Evolutionary conservation across 2,797 vertebrate species (phyloP).

Genomic region (Megaceryle alcyon): DNA sequence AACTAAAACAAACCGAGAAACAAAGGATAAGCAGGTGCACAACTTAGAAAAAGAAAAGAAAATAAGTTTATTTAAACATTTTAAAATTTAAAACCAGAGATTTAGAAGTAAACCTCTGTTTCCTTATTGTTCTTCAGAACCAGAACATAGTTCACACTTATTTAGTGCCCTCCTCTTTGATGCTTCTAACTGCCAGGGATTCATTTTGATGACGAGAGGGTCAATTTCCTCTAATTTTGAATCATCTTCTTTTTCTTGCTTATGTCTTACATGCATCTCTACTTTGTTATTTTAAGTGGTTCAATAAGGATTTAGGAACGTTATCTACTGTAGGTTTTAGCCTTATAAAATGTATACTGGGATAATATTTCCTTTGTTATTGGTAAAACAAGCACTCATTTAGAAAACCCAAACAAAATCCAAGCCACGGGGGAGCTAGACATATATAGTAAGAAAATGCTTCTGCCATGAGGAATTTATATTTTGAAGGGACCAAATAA

Average conservation of each 20-base stretch:
- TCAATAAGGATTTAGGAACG: not conserved
- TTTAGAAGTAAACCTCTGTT: not conserved
- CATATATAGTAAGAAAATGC: not conserved
- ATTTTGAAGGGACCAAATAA: conserved; percentile 1
- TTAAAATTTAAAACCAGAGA: not conserved
- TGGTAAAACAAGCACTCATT: not conserved
- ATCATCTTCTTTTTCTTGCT: not conserved
- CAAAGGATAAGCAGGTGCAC: not conserved
- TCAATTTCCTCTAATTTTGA: not conserved
- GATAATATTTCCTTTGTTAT: not conserved
- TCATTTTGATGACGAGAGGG: not conserved
- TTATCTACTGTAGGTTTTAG: not conserved
- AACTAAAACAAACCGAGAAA: not conserved
- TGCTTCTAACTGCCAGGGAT: not conserved
- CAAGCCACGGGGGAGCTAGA: not conserved
- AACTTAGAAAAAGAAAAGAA: not conserved
- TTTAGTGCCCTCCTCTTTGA: not conserved
- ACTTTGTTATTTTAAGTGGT: not conserved
- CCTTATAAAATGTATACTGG: not conserved
- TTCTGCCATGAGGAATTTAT: not conserved
- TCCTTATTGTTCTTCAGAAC: not conserved
- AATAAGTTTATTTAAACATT: not conserved
- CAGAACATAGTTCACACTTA: not conserved
- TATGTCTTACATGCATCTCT: not conserved
- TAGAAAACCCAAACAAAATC: not conserved